Evolutionary conservation across 2,888 invertebrate genomes (phyloP), one percentile per base, ranked within the genome.

Genomic region (Notodonta ziczac): DNA sequence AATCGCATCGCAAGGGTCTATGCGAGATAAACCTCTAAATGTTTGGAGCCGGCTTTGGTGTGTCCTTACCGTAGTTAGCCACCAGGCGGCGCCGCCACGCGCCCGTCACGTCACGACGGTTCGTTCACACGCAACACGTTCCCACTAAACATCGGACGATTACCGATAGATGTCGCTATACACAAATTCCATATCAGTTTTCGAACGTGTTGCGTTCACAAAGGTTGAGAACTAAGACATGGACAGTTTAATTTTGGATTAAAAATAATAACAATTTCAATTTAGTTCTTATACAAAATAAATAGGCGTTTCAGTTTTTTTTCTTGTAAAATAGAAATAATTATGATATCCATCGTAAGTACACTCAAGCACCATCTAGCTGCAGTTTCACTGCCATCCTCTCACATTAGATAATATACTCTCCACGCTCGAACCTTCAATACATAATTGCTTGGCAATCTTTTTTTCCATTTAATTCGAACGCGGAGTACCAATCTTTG

Each of bases 271-370:
- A 77, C 72, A 78, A 77, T 78, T 78, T 78, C 71, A 71, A 67
- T 75, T 76, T 39, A 39, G 67, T 69, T 72, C 76, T 80, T 78
- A 75, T 76, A 83, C 81, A 87, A 88, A 89, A 89, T 86, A 89
- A 89, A 88, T 87, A 90, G 83, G 84, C 84, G 82, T 73, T 78
- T 72, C 74, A 83, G 81, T 77, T 74, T 76, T 73, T 73, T 65
- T 80, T 74, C 81, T 79, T 78, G 77, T 82, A 82, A 82, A 85
- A 81, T 82, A 86, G 78, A 87, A 85, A 85, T 82, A 86, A 87
- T 72, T 84, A 81, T 83, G 76, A 87, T 87, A 89, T 89, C 90
- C 90, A 80, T 88, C 88, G 89, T 93, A 93, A 93, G 92, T 92
- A 93, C 91, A 87, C 82, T 81, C 89, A 86, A 92, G 91, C 92